A percentile compares a stretch with the other conserved stretches of the same genome.
phyloP scores from a whole-genome alignment of 2,888 invertebrate genomes.

The Hesperia comma region DNA sequence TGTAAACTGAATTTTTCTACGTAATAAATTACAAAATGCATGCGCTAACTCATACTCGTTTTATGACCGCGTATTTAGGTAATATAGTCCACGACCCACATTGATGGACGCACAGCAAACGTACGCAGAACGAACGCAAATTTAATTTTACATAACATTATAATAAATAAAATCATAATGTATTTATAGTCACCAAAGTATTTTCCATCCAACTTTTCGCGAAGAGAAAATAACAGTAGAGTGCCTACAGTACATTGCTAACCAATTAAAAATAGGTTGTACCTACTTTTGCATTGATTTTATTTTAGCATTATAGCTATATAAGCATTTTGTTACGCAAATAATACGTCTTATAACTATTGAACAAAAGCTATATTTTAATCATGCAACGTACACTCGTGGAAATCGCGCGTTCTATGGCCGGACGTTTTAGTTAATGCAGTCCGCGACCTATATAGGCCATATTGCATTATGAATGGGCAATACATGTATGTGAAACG shows the following conservation, averaged over 20 bases:
- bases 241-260: no score
- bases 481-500: slow-evolving; percentile 7
- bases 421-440: slow-evolving; percentile 41
- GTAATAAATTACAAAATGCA: neutral
- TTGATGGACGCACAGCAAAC: neutral
- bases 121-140: neutral
- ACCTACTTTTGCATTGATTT: no score
- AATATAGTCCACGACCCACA: slow-evolving; percentile 1
- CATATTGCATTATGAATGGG: slow-evolving; percentile 48
- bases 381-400: neutral
- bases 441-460: slow-evolving; percentile 40
- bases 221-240: no score
- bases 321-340: no score
- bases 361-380: neutral
- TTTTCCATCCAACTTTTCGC: no score
- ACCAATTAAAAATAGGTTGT: no score
- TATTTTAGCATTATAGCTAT: no score
- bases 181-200: no score
- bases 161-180: no score
- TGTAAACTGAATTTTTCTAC: neutral
- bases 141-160: no score
- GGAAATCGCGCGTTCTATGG: slow-evolving; percentile 40
- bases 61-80: neutral
- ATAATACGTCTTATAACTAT: no score
- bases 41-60: neutral